Evolutionary conservation across 2,797 vertebrate genomes (phyloP), one percentile per base, ranked within the genome.

Genomic region (Enteromius fasciolatus): DNA sequence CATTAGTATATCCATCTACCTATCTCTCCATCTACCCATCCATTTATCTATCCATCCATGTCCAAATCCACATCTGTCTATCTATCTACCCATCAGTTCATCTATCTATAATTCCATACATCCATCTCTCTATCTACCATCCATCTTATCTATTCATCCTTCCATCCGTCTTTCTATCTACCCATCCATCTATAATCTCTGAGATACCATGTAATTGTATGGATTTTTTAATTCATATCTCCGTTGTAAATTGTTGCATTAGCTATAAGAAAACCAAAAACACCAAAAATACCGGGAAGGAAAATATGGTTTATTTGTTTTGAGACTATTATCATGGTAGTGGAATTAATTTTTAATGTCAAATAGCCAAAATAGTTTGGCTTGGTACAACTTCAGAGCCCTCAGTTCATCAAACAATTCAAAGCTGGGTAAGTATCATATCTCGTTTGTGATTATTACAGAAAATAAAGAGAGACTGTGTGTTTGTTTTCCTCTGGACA

Each of bases 271-370:
- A 77, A 78, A 74, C 25, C 28, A 39, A 69, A 57, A 81, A 78
- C 50, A 74, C 69, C 39, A 57, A 79, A 52, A 79, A 81, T 82
- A 50, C 72, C 20, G 23, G 52, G 59, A 87, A 87, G 84, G 83
- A 86, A 86, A 88, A 81, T 82, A 50, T 79, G 78, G 77, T 88
- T 87, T 84, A 73, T 87, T 85, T 78, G 82, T 68, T 70, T 74
- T 81, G 76, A 74, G 72, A 81, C 52, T 1, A 74, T 41, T 57
- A 81, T 64, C 10, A 80, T 70, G 64, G 77, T 63, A 76, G 57
- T 46, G 20, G 61, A 64, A 46, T 46, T 59, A 15, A 52, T 73
- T 39, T 52, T 81, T 39, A 31, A 20, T 61, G 9, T 54, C 39
- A 61, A 69, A 52, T 54, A n/a, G n/a, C 64, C 64, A 61, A 23